Conservation (phyloP, 2,113 vertebrate species). For the Thomomys bottae region DNA sequence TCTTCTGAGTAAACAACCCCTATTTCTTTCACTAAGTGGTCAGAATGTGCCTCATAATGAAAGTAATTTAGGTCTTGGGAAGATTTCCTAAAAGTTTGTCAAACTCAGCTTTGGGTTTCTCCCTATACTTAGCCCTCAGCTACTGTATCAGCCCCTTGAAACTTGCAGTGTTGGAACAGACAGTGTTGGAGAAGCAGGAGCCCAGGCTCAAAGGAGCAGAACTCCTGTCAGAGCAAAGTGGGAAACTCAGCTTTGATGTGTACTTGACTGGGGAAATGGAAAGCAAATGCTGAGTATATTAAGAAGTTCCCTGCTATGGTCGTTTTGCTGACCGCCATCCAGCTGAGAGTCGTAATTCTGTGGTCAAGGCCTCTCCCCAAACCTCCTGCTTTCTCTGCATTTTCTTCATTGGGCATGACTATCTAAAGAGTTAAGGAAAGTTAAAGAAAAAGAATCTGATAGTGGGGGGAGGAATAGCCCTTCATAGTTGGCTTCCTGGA, state of each 20-base stretch:
- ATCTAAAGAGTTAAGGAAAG: background rate
- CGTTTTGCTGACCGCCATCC: background rate
- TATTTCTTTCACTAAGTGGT: background rate
- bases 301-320: constrained; percentile 18
- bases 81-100: background rate
- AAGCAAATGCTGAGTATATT: background rate
- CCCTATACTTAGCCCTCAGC: background rate
- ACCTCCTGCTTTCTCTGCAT: background rate
- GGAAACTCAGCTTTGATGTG: constrained; percentile 46
- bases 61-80: background rate
- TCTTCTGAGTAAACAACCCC: background rate
- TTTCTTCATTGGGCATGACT: background rate
- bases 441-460: background rate
- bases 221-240: background rate
- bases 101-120: background rate
- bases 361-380: background rate
- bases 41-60: background rate
- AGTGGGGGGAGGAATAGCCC: background rate
- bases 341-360: background rate
- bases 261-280: background rate
- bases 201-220: background rate
- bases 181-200: background rate
- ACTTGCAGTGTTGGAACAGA: background rate
- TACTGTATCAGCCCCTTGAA: background rate
- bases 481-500: background rate